Evolutionary conservation across 2,797 vertebrate genomes (phyloP), one percentile per base, ranked within the genome.

Genomic region (Trichosurus vulpecula): DNA sequence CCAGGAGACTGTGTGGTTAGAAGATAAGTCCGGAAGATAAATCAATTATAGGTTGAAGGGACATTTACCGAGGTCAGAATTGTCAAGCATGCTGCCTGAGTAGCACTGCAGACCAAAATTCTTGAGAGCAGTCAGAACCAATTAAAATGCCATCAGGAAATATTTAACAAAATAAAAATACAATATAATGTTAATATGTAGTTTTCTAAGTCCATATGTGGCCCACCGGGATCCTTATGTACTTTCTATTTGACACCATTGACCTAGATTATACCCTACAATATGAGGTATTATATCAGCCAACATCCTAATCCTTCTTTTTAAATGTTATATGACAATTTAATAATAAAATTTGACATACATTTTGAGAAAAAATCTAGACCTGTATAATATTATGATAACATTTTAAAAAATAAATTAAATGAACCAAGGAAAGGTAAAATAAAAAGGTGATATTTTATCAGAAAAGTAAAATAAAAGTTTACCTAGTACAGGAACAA

Each of bases 401-500:
- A 51, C 25, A 90, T 89, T 56, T 56, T 27, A 14, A 16, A 16
- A 6, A 94, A 97, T 89, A 47, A 87, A 51, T 58, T 90, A 92
- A 89, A 1, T 53, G 12, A 95, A 51, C 3, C 52, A 92, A 81
- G 30, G 19, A 56, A 58, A 94, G 47, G 2, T 13, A 27, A 81
- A n/a, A 61, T 51, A 81, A 31, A 51, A 89, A 52, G 14, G 27
- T 52, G 13, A 10, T 12, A 74, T 47, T 55, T 90, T 93, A 93
- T 19, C 13, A 57, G 27, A 35, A 54, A 91, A 41, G 11, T 27
- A 10, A 92, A 66, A 91, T 9, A 22, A 94, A 87, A 90, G 30
- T 97, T 96, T 96, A 98, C 98, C 4, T 94, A 57, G 53, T 52
- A n/a, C 31, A 94, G 74, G 55, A 93, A n/a, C 1, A 3, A 1